Base-by-base conservation (phyloP, 2,888 invertebrate genomes). In the Arge pagana region DNA sequence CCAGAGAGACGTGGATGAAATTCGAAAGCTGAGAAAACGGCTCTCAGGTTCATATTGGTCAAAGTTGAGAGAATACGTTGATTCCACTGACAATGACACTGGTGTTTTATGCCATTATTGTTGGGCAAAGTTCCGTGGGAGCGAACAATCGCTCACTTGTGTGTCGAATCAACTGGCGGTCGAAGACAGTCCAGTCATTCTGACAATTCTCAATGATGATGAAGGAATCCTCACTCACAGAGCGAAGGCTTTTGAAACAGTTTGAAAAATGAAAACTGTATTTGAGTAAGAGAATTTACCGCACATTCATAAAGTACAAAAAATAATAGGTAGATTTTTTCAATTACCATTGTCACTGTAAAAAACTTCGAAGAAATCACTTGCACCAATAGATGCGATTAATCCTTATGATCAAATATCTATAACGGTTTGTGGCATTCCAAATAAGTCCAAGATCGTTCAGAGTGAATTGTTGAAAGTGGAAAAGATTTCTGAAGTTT, bases 191-290 rank as follows among this genome's bases (percentile, higher is more conserved):
- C 42, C 42, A 6, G n/a, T 5, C 5, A 30, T 18, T 16, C 3
- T 28, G 15, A 30, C 42, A 16, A 13, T 18, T 4, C 8, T 42
- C n/a, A 42, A 42, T 30, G 42, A 28, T 5, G 26, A 42, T 11
- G 55, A 64, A 50, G 61, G 53, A 53, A 40, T 55, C n/a, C 52
- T 66, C 2, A 64, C 63, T 54, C 59, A 68, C 53, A 50, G 65
- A 52, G 68, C 68, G n/a, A 71, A 72, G 59, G 65, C 69, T 3
- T 71, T 70, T 56, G 70, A 72, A 58, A 65, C 65, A 7, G 61
- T 72, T 15, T 48, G 57, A 41, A 37, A 43, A 39, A 66, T 67
- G 64, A 62, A 59, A 35, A 65, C 70, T 4, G 67, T 73, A n/a
- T 56, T 54, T 11, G 64, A 61, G 7, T 64, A 66, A 8, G 63